Conservation (phyloP, 2,888 invertebrate species). For the Nasonia oneida region DNA sequence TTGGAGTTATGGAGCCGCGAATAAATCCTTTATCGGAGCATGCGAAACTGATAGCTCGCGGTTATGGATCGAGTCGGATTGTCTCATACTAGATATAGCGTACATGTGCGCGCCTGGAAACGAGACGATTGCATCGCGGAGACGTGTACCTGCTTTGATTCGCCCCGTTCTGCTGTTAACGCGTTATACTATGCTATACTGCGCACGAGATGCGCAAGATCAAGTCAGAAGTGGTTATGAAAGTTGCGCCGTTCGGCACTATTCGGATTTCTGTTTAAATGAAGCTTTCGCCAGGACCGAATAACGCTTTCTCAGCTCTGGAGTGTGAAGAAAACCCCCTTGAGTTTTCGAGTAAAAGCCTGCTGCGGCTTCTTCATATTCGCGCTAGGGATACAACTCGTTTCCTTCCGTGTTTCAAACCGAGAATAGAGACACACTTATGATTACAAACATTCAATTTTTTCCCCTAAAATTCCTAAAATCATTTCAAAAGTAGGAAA, state of each 20-base stretch:
- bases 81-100: background rate
- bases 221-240: background rate
- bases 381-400: too few species aligned
- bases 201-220: background rate
- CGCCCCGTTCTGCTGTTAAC: background rate
- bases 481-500: too few species aligned
- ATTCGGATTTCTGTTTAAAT: background rate
- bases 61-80: slow-evolving; percentile 5
- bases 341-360: too few species aligned
- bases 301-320: background rate
- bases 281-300: background rate
- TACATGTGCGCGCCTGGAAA: background rate
- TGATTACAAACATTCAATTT: too few species aligned
- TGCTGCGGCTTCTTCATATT: too few species aligned
- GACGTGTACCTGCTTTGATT: background rate
- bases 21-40: background rate
- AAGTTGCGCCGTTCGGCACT: background rate
- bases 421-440: too few species aligned
- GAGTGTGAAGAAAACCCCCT: background rate
- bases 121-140: background rate
- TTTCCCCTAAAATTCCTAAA: too few species aligned
- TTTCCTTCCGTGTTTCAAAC: too few species aligned
- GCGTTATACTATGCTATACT: background rate
- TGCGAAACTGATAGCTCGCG: background rate
- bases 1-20: too few species aligned